Evolutionary conservation across 1,140 invertebrate species (phyloP).

Genomic region (Conus ventricosus): DNA sequence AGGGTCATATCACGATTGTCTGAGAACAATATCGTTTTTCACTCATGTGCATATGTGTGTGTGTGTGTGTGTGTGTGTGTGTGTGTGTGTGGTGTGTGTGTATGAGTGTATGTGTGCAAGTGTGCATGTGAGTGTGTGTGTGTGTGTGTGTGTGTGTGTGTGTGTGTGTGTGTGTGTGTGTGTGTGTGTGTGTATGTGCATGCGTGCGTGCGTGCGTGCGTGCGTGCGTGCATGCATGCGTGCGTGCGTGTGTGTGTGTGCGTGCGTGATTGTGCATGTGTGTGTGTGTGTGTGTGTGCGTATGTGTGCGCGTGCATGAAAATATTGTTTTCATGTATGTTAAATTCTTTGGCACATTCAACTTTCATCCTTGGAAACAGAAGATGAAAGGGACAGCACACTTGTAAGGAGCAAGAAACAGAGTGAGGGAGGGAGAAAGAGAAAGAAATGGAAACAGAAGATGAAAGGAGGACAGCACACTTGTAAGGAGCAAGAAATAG

Average conservation of each 20-base stretch:
- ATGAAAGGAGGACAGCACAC: too few species aligned
- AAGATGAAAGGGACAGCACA: too few species aligned
- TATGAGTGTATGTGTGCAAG: background rate
- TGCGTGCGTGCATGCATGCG: background rate
- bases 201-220: background rate
- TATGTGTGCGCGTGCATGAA: background rate
- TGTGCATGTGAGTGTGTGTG: background rate
- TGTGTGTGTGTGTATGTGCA: background rate
- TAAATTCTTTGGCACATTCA: too few species aligned
- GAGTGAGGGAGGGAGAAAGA: too few species aligned
- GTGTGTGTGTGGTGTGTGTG: background rate
- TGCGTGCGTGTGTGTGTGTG: background rate
- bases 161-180: slow-evolving; percentile 11
- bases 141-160: background rate
- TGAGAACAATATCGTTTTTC: background rate
- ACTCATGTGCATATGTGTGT: background rate
- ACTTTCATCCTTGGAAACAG: too few species aligned
- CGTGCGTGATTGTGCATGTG: background rate
- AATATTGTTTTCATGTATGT: too few species aligned
- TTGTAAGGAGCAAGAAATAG: too few species aligned
- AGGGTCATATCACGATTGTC: background rate
- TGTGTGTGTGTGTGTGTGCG: background rate
- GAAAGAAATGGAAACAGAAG: too few species aligned
- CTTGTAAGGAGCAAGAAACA: too few species aligned
- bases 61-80: slow-evolving; percentile 8